A percentile compares a stretch with the other conserved stretches of the same genome.
Conservation (phyloP, 1,140 invertebrate genomes). For the Druon quercuslanigerum region DNA sequence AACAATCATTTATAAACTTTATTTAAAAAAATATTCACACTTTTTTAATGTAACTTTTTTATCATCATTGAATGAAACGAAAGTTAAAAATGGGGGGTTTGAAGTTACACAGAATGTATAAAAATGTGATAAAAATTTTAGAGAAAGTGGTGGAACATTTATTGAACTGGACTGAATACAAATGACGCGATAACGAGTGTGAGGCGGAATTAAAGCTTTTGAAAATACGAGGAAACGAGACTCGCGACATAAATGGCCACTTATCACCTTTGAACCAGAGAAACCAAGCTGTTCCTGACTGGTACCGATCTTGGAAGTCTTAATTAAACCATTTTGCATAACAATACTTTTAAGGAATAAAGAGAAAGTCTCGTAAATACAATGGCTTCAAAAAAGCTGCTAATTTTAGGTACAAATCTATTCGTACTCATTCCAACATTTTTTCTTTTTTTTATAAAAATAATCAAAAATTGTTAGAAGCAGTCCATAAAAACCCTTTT, state of each 20-base stretch:
- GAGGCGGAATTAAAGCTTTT: constrained; percentile 30
- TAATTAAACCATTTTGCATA: constrained; percentile 64
- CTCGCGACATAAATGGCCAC: constrained; percentile 41
- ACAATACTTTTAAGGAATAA: constrained; percentile 52
- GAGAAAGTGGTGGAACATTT: constrained; percentile 21
- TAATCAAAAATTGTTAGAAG: too few relatives aligned
- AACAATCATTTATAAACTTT: too few relatives aligned
- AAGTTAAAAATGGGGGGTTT: not conserved
- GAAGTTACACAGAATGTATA: not conserved
- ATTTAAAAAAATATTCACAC: too few relatives aligned
- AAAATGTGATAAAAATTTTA: constrained; percentile 8
- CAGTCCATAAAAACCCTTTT: too few relatives aligned
- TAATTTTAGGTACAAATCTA: constrained; percentile 48
- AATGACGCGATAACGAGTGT: constrained; percentile 11
- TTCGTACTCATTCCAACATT: too few relatives aligned
- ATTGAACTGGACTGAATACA: constrained; percentile 24
- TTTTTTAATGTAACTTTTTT: too few relatives aligned
- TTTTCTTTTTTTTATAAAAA: too few relatives aligned
- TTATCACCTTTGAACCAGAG: constrained; percentile 36
- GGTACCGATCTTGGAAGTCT: constrained; percentile 34
- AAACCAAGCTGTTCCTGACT: constrained; percentile 23
- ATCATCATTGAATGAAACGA: not conserved
- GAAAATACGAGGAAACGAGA: constrained; percentile 36
- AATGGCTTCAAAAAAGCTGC: constrained; percentile 59
- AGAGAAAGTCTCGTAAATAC: constrained; percentile 48